Base-by-base conservation (phyloP, 2,113 vertebrate genomes). In the Neotragus pygmaeus region DNA sequence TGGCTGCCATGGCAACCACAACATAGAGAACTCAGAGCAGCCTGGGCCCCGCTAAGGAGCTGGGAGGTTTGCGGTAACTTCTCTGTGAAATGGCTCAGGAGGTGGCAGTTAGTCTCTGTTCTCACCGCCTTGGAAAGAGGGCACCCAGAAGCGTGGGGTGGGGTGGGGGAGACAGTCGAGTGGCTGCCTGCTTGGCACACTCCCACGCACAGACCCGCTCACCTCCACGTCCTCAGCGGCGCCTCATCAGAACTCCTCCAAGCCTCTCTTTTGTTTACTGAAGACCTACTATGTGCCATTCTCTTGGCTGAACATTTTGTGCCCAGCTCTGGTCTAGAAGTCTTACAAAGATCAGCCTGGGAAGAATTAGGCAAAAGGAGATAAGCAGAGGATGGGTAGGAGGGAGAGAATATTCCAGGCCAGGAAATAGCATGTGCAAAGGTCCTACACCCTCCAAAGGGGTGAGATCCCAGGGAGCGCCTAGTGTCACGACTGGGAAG, bases 1-100 rank as follows among this genome's bases (percentile, higher is more conserved):
- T 45, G 80, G 91, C 75, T 96, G 95, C 88, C 75, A 87, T 85
- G 82, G 89, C 75, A 96, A 91, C 92, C 2, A 7, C 5, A 43
- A 55, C 0, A 0, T 16, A 12, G 91, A 15, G n/a, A 2, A 6
- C 47, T 66, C 27, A 0, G 66, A 57, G 47, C 80, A 83, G 78
- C 53, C 81, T 2, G 51, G 92, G 53, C n/a, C 45, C 58, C 0
- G 1, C 58, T 23, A 36, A 53, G 66, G 57, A 55, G 75, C 28
- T 33, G 53, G 73, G 53, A 73, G 47, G 77, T 14, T 80, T 64
- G 19, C 47, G 30, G 58, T 5, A 3, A 39, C 30, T 73, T 51
- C 57, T 16, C 58, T 51, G n/a, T 51, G 78, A 86, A 43, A 47
- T 53, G 78, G 62, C 28, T 64, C 30, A 19, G 70, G 13, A 84